Conservation (phyloP, 2,888 invertebrate genomes). For the Lycaena phlaeas region DNA sequence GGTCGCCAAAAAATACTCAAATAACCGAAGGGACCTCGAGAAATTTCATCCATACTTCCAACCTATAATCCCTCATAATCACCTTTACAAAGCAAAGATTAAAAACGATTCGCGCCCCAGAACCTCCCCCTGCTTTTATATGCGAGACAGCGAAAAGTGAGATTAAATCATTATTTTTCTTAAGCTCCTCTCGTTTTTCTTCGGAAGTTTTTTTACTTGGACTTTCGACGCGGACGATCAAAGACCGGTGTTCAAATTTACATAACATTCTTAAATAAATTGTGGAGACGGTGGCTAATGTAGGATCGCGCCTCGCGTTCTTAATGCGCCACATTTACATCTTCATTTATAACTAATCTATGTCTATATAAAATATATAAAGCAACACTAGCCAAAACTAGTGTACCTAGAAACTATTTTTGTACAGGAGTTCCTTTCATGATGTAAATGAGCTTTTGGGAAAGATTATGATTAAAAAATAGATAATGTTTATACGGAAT, state of each 20-base stretch:
- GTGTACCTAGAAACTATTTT: too few relatives aligned
- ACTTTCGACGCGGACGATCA: conserved; percentile 72
- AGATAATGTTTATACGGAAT: too few relatives aligned
- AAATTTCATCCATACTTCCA: conserved; percentile 72
- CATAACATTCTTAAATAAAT: conserved; percentile 74
- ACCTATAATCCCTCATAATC: conserved; percentile 75
- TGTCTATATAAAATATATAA: too few relatives aligned
- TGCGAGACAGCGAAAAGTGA: conserved; percentile 70
- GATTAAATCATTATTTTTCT: conserved; percentile 76
- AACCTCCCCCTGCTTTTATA: conserved; percentile 58
- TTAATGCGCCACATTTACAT: too few relatives aligned
- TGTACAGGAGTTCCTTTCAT: too few relatives aligned
- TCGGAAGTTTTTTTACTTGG: conserved; percentile 65
- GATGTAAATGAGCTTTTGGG: too few relatives aligned
- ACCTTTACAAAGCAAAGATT: conserved; percentile 76
- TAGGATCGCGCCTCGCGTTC: too few relatives aligned
- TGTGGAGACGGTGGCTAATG: conserved; percentile 48
- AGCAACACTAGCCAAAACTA: too few relatives aligned
- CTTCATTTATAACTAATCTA: too few relatives aligned
- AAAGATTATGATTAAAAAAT: too few relatives aligned
- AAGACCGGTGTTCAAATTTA: conserved; percentile 73
- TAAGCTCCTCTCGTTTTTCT: conserved; percentile 67
- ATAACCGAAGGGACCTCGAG: conserved; percentile 54
- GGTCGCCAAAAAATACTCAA: conserved; percentile 64
- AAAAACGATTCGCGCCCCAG: conserved; percentile 71